Percentiles rank a stretch among this genome's conserved stretches.
Evolutionary conservation across 2,888 invertebrate genomes (phyloP).

Genomic region (Hypolimnas misippus): DNA sequence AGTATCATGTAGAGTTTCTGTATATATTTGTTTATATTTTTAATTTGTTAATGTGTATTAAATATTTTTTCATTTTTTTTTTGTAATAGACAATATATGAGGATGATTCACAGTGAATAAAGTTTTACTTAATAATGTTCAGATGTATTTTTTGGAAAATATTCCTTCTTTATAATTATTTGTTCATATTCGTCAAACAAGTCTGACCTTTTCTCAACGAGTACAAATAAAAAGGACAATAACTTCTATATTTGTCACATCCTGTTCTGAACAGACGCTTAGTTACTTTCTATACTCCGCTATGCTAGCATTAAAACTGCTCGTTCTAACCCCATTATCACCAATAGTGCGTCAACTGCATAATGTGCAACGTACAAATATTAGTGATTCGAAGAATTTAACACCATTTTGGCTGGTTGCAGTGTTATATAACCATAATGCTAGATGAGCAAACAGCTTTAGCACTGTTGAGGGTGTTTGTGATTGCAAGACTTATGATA

Average conservation of each 20-base stretch:
- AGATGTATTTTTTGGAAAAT: too few species aligned
- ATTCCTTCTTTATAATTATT: too few species aligned
- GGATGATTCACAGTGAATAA: too few species aligned
- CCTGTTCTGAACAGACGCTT: constrained; percentile 25
- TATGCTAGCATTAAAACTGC: constrained; percentile 48
- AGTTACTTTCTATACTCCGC: constrained; percentile 42
- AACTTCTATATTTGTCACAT: constrained; percentile 9
- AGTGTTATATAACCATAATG: constrained; percentile 58
- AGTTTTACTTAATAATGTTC: too few species aligned
- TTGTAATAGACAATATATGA: too few species aligned
- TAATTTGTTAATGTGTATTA: too few species aligned
- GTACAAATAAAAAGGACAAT: too few species aligned
- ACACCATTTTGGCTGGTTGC: constrained; percentile 67
- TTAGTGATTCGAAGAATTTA: constrained; percentile 61
- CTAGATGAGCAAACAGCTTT: constrained; percentile 51
- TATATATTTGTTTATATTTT: too few species aligned
- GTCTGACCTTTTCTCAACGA: too few species aligned
- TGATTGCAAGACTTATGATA: constrained; percentile 51
- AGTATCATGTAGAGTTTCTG: background rate
- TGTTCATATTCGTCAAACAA: too few species aligned
- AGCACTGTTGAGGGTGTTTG: constrained; percentile 51
- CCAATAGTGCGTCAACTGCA: constrained; percentile 50
- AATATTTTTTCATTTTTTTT: too few species aligned
- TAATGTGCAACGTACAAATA: constrained; percentile 54
- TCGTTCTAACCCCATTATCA: constrained; percentile 52